Conservation (phyloP, 2,797 vertebrate genomes). For the Tokudaia muenninki region DNA sequence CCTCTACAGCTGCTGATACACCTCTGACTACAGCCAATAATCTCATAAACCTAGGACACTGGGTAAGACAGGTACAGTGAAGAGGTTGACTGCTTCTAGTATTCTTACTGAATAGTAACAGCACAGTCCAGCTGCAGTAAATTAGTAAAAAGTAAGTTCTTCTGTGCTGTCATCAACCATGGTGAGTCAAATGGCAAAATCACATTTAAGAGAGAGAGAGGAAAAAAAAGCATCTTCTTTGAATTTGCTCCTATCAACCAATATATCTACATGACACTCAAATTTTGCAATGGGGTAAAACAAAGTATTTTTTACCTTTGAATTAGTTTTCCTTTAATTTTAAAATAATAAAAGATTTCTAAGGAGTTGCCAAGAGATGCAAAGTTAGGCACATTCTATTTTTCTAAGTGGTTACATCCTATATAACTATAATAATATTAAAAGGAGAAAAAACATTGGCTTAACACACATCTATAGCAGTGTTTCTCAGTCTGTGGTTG, state of each 20-base stretch:
- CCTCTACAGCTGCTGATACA: conserved; percentile 1
- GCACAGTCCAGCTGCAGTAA: background rate
- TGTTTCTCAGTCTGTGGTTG: background rate
- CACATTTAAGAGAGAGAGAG: conserved; percentile 25
- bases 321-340: conserved; percentile 42
- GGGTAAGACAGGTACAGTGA: background rate
- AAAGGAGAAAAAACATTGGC: conserved; percentile 16
- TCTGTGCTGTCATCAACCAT: conserved; percentile 24
- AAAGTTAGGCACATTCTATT: conserved; percentile 8
- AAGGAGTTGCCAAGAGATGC: background rate
- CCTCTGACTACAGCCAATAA: conserved; percentile 20
- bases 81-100: background rate
- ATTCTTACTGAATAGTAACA: conserved; percentile 45
- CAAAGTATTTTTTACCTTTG: conserved; percentile 18
- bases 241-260: conserved; percentile 13
- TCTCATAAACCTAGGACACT: conserved; percentile 26
- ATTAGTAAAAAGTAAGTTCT: background rate
- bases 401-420: conserved; percentile 10
- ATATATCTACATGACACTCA: conserved; percentile 30
- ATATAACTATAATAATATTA: conserved; percentile 16
- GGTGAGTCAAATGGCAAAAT: conserved; percentile 42
- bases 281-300: conserved; percentile 47
- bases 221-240: conserved; percentile 23
- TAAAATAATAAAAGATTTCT: conserved; percentile 46
- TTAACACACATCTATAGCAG: background rate